Evolutionary conservation across 2,888 invertebrate species (phyloP), one percentile per base, ranked within the genome.

Genomic region (Syritta pipiens): DNA sequence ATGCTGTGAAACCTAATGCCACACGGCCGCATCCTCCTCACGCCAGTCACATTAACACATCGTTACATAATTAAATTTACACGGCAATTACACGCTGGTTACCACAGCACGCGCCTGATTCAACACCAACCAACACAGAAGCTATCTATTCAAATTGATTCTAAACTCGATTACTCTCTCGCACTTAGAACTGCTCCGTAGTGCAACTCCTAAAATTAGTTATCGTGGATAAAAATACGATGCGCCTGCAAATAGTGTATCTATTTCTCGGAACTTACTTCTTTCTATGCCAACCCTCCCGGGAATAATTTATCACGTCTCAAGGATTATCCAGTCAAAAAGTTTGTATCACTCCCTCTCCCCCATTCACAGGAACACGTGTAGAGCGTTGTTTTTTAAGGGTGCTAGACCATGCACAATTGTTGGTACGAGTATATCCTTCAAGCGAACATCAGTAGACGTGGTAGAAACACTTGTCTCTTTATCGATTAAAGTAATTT

Each of bases 271-370:
- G 20, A 37, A 57, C 48, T 46, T 63, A 35, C 42, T 57, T 24
- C n/a, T n/a, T n/a, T n/a, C 24, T 82, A 83, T 85, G 82, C 81
- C 81, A 85, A 86, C 84, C 85, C 88, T 86, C 88, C 81, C 81
- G 87, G 87, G 88, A 85, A 85, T 84, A 85, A 88, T 88, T 88
- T 86, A 88, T 88, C 88, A 88, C 86, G 85, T 85, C 83, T 82
- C 81, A 79, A 63, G 85, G 87, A 86, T 86, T 86, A 87, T 84
- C 83, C 85, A 87, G 86, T 86, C 85, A 86, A 86, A 84, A 86
- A 86, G 85, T 84, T 86, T 55, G 24, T 60, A 49, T 74, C 81
- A 68, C 74, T 60, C 82, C 57, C 53, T 14, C 46, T 10, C 22
- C 40, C 24, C 19, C n/a, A 10, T 7, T 20, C 5, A 2, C 9